Conservation (phyloP, 1,140 invertebrate species). For the Orchesella cincta region DNA sequence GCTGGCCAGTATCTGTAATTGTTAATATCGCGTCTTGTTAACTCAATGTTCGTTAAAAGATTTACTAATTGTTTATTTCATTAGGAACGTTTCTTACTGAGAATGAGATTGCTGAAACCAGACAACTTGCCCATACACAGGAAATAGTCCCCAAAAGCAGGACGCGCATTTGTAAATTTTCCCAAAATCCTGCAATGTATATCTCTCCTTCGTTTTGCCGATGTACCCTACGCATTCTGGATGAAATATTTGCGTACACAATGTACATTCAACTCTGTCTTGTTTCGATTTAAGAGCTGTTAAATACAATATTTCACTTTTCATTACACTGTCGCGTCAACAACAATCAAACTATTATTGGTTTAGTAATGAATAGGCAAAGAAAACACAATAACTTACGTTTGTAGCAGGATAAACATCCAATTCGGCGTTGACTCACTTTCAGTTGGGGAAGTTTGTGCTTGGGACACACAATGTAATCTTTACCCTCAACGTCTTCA, state of each 20-base stretch:
- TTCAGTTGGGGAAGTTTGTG: conserved; percentile 26
- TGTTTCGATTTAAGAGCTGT: conserved; percentile 31
- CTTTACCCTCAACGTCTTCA: conserved; percentile 12
- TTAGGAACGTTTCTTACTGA: conserved; percentile 33
- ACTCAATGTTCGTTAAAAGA: not conserved
- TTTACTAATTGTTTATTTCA: too few relatives aligned
- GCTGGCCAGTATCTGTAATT: conserved; percentile 43
- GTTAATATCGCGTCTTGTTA: not conserved
- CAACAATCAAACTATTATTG: too few relatives aligned
- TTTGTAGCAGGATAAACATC: conserved; percentile 42
- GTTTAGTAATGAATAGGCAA: not conserved
- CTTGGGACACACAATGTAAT: conserved; percentile 40
- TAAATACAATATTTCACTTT: too few relatives aligned
- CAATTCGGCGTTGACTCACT: conserved; percentile 10
- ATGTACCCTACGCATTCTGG: conserved; percentile 36
- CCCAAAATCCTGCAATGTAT: conserved; percentile 19
- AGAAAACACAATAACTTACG: conserved; percentile 31
- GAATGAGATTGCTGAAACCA: conserved; percentile 45
- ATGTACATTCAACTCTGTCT: conserved; percentile 19
- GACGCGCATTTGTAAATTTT: conserved; percentile 34
- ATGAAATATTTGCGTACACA: conserved; percentile 40
- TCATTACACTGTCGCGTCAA: too few relatives aligned
- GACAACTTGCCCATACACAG: conserved; percentile 42
- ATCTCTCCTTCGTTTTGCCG: not conserved
- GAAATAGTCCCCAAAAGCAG: conserved; percentile 45